Evolutionary conservation across 2,888 invertebrate genomes (phyloP), one percentile per base, ranked within the genome.

Genomic region (Pherbina coryleti): DNA sequence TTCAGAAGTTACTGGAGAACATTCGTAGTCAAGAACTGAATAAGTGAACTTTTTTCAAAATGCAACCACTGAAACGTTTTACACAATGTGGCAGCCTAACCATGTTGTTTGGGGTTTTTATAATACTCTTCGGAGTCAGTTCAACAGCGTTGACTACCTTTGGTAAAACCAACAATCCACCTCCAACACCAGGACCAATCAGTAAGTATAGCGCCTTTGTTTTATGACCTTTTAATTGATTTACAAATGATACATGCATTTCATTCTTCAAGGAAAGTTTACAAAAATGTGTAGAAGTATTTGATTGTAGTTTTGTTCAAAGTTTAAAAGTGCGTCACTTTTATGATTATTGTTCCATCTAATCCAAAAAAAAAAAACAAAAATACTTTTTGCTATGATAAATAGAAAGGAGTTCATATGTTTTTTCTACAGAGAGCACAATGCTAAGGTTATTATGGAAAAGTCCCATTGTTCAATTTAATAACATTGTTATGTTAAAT

Each of bases 141-240:
- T 92, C 93, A 1, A 92, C 93, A 83, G 94, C 94, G 0, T 89
- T 94, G 78, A 93, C 93, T 0, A 93, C 94, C 22, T 94, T 94
- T 82, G 94, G 94, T 60, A 94, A 94, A 88, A 92, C 92, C 78
- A 92, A 91, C 17, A 91, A 91, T 82, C 90, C 91, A 49, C 92
- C 92, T 11, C 92, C 91, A 79, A 90, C 92, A 5, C 91, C 90
- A 37, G 92, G 92, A 49, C 91, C 92, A 17, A 92, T 92, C 84
- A 91, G 94, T 93, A 90, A 91, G 91, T 84, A 60, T 7, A 44
- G 11, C 44, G 14, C 44, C 11, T 1, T 70, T 70, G 4, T 67
- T 37, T 49, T 34, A 11, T 28, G 22, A 67, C 22, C 22, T 37
- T 37, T 9, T 66, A n/a, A n/a, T n/a, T n/a, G n/a, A n/a, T n/a